Base-by-base conservation (phyloP, 2,113 vertebrate genomes). In the Hippocampus guttulatus region DNA sequence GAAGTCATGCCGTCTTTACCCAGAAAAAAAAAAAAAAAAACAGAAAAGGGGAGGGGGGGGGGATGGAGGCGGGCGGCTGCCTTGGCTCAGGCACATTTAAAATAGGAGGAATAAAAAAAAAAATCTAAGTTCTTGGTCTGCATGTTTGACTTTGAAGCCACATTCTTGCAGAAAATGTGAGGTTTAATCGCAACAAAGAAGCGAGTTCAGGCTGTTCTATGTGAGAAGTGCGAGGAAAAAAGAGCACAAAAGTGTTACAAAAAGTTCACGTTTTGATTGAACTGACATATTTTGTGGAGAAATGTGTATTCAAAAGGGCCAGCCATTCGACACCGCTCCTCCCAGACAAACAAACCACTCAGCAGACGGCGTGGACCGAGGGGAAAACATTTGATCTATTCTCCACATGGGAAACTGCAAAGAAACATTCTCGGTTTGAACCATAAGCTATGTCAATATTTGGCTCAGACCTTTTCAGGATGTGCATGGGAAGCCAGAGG, bases 1-100 rank as follows among this genome's bases (percentile, higher is more conserved):
- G 87, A 90, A 92, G 91, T 90, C 92, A 92, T 91, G 91, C 91
- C 89, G 91, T 88, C 91, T 93, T 91, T 92, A 90, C 91, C 91
- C 89, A 90, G 88, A 89, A 85, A 86, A 85, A 86, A 85, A 84
- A 89, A 85, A 86, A 85, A 86, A 85, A 84, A 83, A 51, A 76
- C 69, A 82, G 81, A 76, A 49, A 75, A 64, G 84, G 79, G 77
- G 81, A 66, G 75, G 69, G 83, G 81, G 76, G 51, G 67, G 84
- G 81, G 77, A 67, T 62, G 64, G 85, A 78, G 84, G 87, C 78
- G 84, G 82, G 72, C 76, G 85, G 80, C 70, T 85, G 85, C 77
- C 76, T 85, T 81, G 40, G 41, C 70, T 79, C 81, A 45, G 23
- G 64, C 73, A 77, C 75, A 84, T 84, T 80, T 83, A 67, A 77